Base-by-base conservation (phyloP, 2,113 vertebrate species). In the Cephalopterus ornatus region DNA sequence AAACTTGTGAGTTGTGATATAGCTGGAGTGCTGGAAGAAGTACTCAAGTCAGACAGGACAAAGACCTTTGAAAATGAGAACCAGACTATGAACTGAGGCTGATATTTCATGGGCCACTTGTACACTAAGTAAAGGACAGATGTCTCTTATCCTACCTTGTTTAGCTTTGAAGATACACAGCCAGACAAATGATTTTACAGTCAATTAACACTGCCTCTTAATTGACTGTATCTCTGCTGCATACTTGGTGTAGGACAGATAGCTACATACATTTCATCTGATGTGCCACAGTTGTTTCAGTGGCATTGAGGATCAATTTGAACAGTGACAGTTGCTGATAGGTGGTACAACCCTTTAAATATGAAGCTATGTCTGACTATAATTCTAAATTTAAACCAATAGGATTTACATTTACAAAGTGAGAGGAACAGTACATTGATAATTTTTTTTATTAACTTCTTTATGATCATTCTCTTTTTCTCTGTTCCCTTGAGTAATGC, bases 161-260 rank as follows among this genome's bases (percentile, higher is more conserved):
- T 88, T 56, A 89, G 39, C 41, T 89, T 71, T 81, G 80, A 84
- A 87, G 74, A 27, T n/a, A 67, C 6, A 28, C 20, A 67, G 72
- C 2, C 56, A 93, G 37, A 2, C 20, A 68, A 92, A 92, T 39
- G 18, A 82, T 89, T 91, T 96, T 94, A 56, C 70, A 93, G 73
- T 63, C 91, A 92, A 85, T 96, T 96, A 96, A 49, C 58, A 68
- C 22, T n/a, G 52, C 35, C n/a, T 91, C 35, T 65, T 92, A 95
- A 93, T 81, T 85, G 47, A 49, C 61, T 63, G 14, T 19, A 63
- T 71, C 50, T 81, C 63, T 67, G 10, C 32, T 37, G 37, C 0
- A 0, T 82, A 18, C 32, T 85, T 62, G 23, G 21, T 56, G 37
- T 21, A 82, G 72, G 44, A 47, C 70, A 50, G 37, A 52, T 76